Percentiles rank a stretch among this genome's conserved stretches.
These are phyloP conservation scores for Vulpes vulpes DNA, from an alignment of 2,113 vertebrate genomes.

Conservation along the genomic window DNA sequence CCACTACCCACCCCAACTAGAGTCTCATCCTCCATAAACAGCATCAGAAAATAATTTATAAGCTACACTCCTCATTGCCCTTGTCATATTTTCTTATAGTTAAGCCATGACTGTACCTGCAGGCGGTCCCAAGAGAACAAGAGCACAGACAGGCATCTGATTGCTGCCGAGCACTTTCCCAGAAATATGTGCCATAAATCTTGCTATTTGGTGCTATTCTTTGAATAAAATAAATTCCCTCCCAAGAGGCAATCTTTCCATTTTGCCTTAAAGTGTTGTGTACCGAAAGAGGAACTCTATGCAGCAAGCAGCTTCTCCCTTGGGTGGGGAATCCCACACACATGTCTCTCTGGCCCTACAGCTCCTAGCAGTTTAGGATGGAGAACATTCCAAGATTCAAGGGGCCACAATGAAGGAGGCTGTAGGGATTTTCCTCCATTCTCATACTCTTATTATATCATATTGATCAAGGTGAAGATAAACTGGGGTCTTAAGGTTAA, in stretches of 20 bases:
- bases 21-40: background rate
- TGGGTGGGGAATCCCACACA: background rate
- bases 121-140: slow-evolving; percentile 27
- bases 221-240: slow-evolving; percentile 70
- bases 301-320: background rate
- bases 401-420: background rate
- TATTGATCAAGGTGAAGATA: background rate
- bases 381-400: background rate
- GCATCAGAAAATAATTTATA: slow-evolving; percentile 62
- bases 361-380: background rate
- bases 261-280: slow-evolving; percentile 40
- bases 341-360: background rate
- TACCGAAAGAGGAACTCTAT: background rate
- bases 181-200: slow-evolving; percentile 66
- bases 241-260: slow-evolving; percentile 3
- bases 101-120: slow-evolving; percentile 38
- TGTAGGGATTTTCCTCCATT: background rate
- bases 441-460: background rate
- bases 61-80: slow-evolving; percentile 48
- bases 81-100: slow-evolving; percentile 36
- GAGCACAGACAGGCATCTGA: slow-evolving; percentile 25
- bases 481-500: slow-evolving; percentile 28
- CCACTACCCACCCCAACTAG: background rate
- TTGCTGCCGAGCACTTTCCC: slow-evolving; percentile 47
- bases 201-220: slow-evolving; percentile 68